phyloP scores from a whole-genome alignment of 2,113 vertebrate genomes.

The Mandrillus leucophaeus region DNA sequence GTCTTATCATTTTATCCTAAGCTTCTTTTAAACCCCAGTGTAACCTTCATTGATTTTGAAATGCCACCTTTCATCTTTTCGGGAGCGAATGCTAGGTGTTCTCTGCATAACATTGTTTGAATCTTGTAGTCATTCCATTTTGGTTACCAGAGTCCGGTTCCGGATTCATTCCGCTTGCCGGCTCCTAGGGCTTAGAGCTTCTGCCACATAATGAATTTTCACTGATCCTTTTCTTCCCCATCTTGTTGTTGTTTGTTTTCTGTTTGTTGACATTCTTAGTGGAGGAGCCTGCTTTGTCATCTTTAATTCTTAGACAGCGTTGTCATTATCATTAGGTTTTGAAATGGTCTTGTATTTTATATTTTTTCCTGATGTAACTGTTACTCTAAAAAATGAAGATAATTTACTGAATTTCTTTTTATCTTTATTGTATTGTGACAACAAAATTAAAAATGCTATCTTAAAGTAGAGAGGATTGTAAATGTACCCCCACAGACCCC shows the following conservation, averaged over 20 bases:
- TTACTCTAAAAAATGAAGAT: background rate
- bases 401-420: background rate
- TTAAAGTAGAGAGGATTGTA: background rate
- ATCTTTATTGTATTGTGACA: background rate
- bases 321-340: background rate
- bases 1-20: background rate
- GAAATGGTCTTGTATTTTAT: background rate
- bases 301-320: background rate
- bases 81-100: background rate
- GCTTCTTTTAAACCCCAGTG: background rate
- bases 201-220: background rate
- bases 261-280: background rate
- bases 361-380: background rate
- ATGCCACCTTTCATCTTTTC: background rate
- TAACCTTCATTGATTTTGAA: slow-evolving; percentile 10
- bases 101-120: background rate
- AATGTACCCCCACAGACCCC: too few relatives aligned
- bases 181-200: background rate
- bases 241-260: background rate
- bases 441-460: background rate
- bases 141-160: background rate
- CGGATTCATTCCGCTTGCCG: rapidly evolving
- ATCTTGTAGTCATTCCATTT: background rate
- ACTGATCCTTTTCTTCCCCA: background rate
- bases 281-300: background rate